Evolutionary conservation across 2,113 vertebrate genomes (phyloP), one percentile per base, ranked within the genome.

Genomic region (Microtus ochrogaster): DNA sequence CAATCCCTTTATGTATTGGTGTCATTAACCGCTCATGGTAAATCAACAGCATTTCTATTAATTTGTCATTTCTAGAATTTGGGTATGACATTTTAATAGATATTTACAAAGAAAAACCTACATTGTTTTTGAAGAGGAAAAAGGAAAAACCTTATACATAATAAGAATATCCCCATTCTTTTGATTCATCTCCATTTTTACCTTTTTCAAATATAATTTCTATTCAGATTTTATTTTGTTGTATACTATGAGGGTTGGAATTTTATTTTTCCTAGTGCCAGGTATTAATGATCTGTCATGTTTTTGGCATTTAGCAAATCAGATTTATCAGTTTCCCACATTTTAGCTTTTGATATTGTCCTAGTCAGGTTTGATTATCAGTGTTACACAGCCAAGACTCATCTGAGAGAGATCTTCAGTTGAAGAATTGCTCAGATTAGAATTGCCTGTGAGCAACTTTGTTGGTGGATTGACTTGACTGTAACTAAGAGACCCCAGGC

Each of bases 151-250:
- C 22, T 78, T 91, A 58, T 41, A 66, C 14, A 47, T 66, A 84
- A 16, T 61, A 24, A 74, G 47, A 79, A 94, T 0, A 19, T 85
- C 26, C 36, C 91, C 30, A 84, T 58, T 86, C 21, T 65, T 94
- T 33, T 66, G 39, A 49, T 84, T 88, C 21, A 0, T 33, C 83
- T 90, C 3, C 39, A 28, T 70, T 89, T 95, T 93, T 22, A 74
- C 7, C 81, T 26, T 55, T 74, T 94, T 83, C 13, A 72, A 82
- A 74, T 22, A 66, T 39, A 63, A 82, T 93, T 81, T 78, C 19
- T 41, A 88, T 82, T 89, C 89, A 33, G 21, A 92, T 70, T 93
- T 88, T 81, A 72, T 73, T 93, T 93, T 86, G 41, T 72, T 68
- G 82, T 66, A 44, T 61, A 21, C 13, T 16, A 89, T 41, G 13